Base-by-base conservation (phyloP, 30 jellyfish, hydroid and myxozoan genomes). In the Pseudorhiza aurosa region DNA sequence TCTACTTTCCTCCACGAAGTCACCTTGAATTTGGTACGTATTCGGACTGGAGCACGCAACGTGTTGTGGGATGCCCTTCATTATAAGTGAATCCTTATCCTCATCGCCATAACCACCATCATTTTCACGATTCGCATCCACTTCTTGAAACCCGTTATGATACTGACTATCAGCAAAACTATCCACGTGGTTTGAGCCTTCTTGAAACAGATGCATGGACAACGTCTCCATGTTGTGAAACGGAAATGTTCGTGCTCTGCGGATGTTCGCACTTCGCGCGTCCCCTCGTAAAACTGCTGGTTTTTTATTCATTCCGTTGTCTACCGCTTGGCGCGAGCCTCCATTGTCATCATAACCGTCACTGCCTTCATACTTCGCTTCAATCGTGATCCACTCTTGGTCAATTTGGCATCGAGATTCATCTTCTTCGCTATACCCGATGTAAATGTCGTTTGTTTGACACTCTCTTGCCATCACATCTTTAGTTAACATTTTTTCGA, bases 61-160 rank as follows among this genome's bases (percentile, higher is more conserved):
- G 67, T 8, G 37, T 43, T 47, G 17, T 8, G 67, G 24, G 2
- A 46, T 25, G 14, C 39, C 37, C 46, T 71, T 72, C 75, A 72
- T 53, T 26, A 44, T 53, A n/a, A 55, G 5, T n/a, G 82, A 39
- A n/a, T 21, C 70, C 28, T 56, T 68, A 21, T 65, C 60, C 17
- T 19, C 31, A n/a, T 65, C 79, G 31, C 10, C 70, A 9, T 29
- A 11, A n/a, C 37, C 79, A 33, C 10, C 70, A 9, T 29, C 51
- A 14, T 17, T 75, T 17, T 17, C 55, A 44, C 43, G n/a, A 25
- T 15, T 25, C 28, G 7, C 45, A 15, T 21, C 91, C 31, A 80
- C 39, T 71, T 80, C 91, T 50, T 80, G 91, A 56, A 80, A 80
- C 21, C 84, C 91, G 56, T 53, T 80, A 18, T 80, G 91, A 50